Conservation (phyloP, 2,888 invertebrate genomes). For the Pomacea canaliculata region DNA sequence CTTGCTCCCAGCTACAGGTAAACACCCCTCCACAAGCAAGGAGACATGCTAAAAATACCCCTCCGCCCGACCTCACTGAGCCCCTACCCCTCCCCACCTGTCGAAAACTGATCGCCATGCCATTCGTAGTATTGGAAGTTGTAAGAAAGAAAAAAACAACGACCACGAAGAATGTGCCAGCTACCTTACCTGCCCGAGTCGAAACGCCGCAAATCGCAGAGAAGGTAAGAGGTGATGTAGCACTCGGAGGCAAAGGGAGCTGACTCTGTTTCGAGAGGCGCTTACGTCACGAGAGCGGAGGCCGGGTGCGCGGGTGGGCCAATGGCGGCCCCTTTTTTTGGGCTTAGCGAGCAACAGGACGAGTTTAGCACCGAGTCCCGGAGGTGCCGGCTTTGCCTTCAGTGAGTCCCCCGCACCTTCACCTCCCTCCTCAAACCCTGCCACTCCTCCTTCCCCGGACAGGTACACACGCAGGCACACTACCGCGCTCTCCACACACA, state of each 20-base stretch:
- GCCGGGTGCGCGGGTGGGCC: background rate
- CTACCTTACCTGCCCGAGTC: conserved; percentile 6
- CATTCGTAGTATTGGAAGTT: background rate
- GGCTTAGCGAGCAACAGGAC: too few species aligned
- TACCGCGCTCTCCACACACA: background rate
- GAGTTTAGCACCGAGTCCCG: too few species aligned
- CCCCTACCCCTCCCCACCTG: background rate
- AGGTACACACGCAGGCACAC: background rate
- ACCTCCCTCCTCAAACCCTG: background rate
- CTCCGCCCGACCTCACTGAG: too few species aligned
- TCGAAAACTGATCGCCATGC: background rate
- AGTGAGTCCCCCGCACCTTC: background rate
- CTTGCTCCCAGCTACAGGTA: too few species aligned
- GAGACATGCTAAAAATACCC: background rate
- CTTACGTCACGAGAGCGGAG: background rate
- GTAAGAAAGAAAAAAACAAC: background rate
- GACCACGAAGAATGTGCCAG: background rate
- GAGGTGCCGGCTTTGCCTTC: too few species aligned
- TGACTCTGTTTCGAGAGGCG: background rate
- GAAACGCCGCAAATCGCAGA: conserved; percentile 8
- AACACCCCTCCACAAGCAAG: background rate
- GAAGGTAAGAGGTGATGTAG: conserved; percentile 10
- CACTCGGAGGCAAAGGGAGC: background rate
- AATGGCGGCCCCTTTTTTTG: background rate
- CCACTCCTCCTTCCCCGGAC: background rate